Conservation (phyloP, 2,113 vertebrate genomes). For the Menidia beryllina region DNA sequence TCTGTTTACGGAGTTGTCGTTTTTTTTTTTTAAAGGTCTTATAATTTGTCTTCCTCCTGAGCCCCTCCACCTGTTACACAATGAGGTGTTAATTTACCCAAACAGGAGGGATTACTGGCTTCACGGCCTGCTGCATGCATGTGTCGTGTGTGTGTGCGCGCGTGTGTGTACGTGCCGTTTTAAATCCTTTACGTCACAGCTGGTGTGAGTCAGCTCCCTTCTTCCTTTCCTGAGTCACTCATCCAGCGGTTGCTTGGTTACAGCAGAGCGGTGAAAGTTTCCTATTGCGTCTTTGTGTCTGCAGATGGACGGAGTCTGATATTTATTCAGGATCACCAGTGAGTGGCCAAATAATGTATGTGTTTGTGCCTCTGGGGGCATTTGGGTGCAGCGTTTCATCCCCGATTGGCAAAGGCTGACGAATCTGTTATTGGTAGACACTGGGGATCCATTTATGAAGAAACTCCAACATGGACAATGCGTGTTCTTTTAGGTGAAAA, state of each 20-base stretch:
- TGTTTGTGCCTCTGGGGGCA: slow-evolving; percentile 54
- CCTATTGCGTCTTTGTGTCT: slow-evolving; percentile 83
- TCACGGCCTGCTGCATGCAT: slow-evolving; percentile 78
- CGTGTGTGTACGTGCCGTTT: slow-evolving; percentile 50
- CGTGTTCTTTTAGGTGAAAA: background rate
- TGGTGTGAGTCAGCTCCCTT: slow-evolving; percentile 81
- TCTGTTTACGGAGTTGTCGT: slow-evolving; percentile 13
- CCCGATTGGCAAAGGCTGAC: slow-evolving; percentile 51
- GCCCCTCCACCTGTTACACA: slow-evolving; percentile 83
- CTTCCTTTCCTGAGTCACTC: slow-evolving; percentile 81
- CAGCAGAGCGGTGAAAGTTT: slow-evolving; percentile 78
- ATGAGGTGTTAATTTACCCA: slow-evolving; percentile 85
- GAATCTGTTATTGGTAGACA: slow-evolving; percentile 51
- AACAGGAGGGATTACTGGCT: slow-evolving; percentile 86
- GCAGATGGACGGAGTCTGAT: slow-evolving; percentile 71
- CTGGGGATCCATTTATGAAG: background rate
- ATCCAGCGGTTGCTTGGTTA: slow-evolving; percentile 83
- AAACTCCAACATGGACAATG: slow-evolving; percentile 2
- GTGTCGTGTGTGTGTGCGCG: slow-evolving; percentile 67
- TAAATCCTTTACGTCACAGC: slow-evolving; percentile 77
- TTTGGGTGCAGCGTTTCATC: slow-evolving; percentile 40
- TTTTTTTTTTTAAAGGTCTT: slow-evolving; percentile 24
- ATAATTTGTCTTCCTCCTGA: slow-evolving; percentile 6
- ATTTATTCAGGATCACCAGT: slow-evolving; percentile 82
- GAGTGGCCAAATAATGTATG: slow-evolving; percentile 74